Evolutionary conservation across 2,113 vertebrate genomes (phyloP).

Genomic region (Saimiri boliviensis): DNA sequence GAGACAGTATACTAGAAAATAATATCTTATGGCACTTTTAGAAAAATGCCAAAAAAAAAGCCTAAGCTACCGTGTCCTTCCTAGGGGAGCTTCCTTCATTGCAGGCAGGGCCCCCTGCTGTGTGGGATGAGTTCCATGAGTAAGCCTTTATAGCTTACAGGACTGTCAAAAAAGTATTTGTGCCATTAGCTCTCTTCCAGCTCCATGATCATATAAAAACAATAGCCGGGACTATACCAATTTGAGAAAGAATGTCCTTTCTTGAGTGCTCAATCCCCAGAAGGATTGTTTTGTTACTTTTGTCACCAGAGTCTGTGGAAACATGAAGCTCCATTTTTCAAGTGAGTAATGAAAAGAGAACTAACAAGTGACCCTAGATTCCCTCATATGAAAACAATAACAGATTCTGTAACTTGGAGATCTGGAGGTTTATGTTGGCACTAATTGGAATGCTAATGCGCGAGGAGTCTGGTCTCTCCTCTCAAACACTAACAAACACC

Average conservation of each 20-base stretch:
- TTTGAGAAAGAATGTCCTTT: background rate
- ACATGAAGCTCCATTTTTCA: slow-evolving; percentile 64
- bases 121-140: background rate
- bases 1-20: background rate
- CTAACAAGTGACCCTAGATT: slow-evolving; percentile 71
- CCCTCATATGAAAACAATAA: slow-evolving; percentile 84
- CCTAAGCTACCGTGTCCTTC: background rate
- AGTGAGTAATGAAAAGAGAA: slow-evolving; percentile 51
- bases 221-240: background rate
- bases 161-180: background rate
- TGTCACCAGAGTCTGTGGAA: slow-evolving; percentile 56
- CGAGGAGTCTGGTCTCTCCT: slow-evolving; percentile 82
- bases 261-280: background rate
- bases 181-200: background rate
- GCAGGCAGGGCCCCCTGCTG: background rate
- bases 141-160: background rate
- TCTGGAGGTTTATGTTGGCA: slow-evolving; percentile 82
- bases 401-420: slow-evolving; percentile 80
- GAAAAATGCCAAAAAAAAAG: background rate
- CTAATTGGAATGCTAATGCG: slow-evolving; percentile 76
- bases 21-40: background rate
- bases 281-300: slow-evolving; percentile 33
- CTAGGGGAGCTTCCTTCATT: background rate
- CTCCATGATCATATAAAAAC: slow-evolving; percentile 20
- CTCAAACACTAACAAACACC: slow-evolving; percentile 85